These are phyloP conservation scores for Elachura formosa DNA, from an alignment of 2,113 vertebrate species.

Conservation along the genomic window DNA sequence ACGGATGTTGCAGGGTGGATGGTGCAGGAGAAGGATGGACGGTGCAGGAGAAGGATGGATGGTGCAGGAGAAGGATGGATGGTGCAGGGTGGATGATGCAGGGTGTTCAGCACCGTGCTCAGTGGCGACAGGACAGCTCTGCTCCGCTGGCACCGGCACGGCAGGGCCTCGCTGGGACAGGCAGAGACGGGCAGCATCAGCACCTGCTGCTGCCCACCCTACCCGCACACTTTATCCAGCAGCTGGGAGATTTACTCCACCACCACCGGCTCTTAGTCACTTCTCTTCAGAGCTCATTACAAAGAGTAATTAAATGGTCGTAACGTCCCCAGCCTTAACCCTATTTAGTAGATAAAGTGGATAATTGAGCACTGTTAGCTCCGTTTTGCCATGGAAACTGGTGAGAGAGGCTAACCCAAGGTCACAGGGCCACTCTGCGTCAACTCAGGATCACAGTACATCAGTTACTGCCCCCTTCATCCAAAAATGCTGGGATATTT, in stretches of 20 bases:
- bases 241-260: background rate
- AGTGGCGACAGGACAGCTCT: background rate
- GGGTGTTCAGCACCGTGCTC: background rate
- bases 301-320: slow-evolving; percentile 32
- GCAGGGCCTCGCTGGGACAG: background rate
- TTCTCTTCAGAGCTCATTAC: slow-evolving; percentile 36
- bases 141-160: background rate
- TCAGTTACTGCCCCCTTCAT: background rate
- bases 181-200: background rate
- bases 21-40: too few relatives aligned
- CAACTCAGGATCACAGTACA: background rate
- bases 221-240: background rate
- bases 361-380: slow-evolving; percentile 31
- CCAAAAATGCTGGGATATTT: background rate
- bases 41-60: too few relatives aligned
- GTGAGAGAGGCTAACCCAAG: background rate
- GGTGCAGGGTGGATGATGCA: slow-evolving; percentile 40
- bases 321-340: background rate
- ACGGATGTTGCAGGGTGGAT: slow-evolving; percentile 38
- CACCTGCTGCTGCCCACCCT: background rate
- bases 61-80: too few relatives aligned
- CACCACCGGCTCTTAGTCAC: background rate
- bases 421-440: background rate
- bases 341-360: slow-evolving; percentile 29
- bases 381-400: slow-evolving; percentile 12